Base-by-base conservation (phyloP, 2,888 invertebrate genomes). In the Neoscelio sp. region DNA sequence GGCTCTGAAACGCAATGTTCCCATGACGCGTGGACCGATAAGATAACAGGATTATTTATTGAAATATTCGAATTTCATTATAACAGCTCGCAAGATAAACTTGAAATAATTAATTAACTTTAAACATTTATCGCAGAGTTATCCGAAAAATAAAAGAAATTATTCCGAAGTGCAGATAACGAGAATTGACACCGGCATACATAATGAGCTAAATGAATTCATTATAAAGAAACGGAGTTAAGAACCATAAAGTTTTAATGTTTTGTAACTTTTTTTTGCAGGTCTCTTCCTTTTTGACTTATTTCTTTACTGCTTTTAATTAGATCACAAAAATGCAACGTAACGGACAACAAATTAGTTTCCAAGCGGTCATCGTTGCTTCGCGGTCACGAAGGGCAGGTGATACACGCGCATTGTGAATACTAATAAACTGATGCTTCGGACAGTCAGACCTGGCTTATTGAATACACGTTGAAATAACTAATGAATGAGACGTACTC, bases 311-410 rank as follows among this genome's bases (percentile, higher is more conserved):
- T 35, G 67, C 48, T 28, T 75, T 79, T 65, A 79, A 79, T 79
- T 71, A 60, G 70, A 79, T 54, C 54, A 54, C 65, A 60, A 75
- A 75, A 75, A 64, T 65, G 71, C 75, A 75, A 64, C 60, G 75
- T 79, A 79, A 79, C 76, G 76, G 76, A 67, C 60, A 76, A 81
- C 82, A 85, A 86, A 85, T 86, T 85, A 84, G 82, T 81, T 84
- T 80, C 73, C 78, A 64, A n/a, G 58, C 64, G 75, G 80, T 77
- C 80, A 70, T 77, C 79, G 23, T 30, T 73, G 79, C 50, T 83
- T 82, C 68, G 78, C 80, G 81, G 65, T 73, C 80, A 80, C 79
- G 77, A 68, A 81, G 78, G 84, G 87, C 88, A 88, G 88, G 87
- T 87, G 88, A 85, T 85, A 78, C 84, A 76, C 77, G 78, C 78